Conservation (phyloP, 2,113 vertebrate species). For the Mirounga angustirostris region DNA sequence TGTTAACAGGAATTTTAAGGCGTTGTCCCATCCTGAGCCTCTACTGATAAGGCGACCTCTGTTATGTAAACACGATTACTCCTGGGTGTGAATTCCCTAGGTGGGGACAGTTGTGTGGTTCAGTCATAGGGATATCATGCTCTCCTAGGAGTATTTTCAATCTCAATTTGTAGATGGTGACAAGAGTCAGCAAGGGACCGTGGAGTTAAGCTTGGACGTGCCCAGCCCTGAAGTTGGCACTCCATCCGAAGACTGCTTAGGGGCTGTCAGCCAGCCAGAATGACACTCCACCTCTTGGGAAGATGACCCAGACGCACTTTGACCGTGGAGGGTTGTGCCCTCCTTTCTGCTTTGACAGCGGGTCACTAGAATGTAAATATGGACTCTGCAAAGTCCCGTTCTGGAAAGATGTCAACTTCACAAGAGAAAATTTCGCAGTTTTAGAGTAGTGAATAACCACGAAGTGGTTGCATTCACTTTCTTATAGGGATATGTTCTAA, state of each 20-base stretch:
- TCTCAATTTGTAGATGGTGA: background rate
- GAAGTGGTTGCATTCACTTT: background rate
- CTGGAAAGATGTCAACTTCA: background rate
- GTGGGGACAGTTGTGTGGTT: background rate
- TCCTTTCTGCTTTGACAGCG: background rate
- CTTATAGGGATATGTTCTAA: background rate
- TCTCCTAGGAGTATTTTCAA: background rate
- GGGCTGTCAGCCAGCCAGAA: too few relatives aligned
- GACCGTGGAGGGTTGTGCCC: fast-evolving
- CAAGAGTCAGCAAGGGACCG: background rate
- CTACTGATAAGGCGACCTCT: background rate
- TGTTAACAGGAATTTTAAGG: background rate
- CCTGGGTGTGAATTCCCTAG: background rate
- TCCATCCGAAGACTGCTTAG: too few relatives aligned
- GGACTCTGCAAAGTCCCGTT: background rate
- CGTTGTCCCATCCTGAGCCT: background rate
- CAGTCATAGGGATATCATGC: background rate
- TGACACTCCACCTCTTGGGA: background rate
- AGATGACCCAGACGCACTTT: background rate
- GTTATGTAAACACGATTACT: background rate
- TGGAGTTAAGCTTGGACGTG: background rate
- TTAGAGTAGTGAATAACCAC: background rate
- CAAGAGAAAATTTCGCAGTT: background rate
- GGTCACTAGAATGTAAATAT: background rate
- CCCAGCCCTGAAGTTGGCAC: background rate